Base-by-base conservation (phyloP, 2,888 invertebrate species). In the Tenthredo mesomela region DNA sequence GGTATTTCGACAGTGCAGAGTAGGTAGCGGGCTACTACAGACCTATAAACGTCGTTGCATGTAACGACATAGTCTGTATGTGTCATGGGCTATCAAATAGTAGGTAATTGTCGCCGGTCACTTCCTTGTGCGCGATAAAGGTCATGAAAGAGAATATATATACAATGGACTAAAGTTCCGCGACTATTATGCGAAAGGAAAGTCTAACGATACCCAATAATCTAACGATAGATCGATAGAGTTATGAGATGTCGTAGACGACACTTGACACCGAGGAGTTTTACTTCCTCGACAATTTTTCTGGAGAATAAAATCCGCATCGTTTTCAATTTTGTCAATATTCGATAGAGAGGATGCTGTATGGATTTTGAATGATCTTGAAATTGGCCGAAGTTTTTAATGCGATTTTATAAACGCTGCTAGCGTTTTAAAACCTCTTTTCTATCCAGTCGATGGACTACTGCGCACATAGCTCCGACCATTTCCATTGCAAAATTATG, bases 201-300 rank as follows among this genome's bases (percentile, higher is more conserved):
- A 75, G 75, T 37, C 70, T 50, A 75, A 75, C 47, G 75, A 47
- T 75, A 75, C 75, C 47, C 75, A 47, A 75, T 75, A 50, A 75
- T 50, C 21, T 12, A 47, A 47, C 47, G 75, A 37, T 75, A n/a
- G 43, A 7, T 75, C 43, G 47, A 73, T 9, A 21, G 21, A 73
- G 47, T 47, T 75, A 25, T 43, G 21, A 47, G 75, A 47, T 75
- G 50, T 75, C 37, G 70, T 61, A 21, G 25, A 61, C 61, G 54
- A 61, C 61, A 21, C 61, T 61, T 61, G 18, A 54, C 7, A 54
- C 54, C n/a, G 54, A 54, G 18, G n/a, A 61, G 12, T 70, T 70
- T 70, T 33, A 70, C 37, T 70, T 70, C n/a, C 4, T 67, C 37
- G 70, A 70, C 9, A 21, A 61, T 61, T 21, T 61, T 25, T 25